These are phyloP conservation scores for Omphaloscelis lunosa DNA, from an alignment of 2,888 invertebrate species.

Conservation along the genomic window DNA sequence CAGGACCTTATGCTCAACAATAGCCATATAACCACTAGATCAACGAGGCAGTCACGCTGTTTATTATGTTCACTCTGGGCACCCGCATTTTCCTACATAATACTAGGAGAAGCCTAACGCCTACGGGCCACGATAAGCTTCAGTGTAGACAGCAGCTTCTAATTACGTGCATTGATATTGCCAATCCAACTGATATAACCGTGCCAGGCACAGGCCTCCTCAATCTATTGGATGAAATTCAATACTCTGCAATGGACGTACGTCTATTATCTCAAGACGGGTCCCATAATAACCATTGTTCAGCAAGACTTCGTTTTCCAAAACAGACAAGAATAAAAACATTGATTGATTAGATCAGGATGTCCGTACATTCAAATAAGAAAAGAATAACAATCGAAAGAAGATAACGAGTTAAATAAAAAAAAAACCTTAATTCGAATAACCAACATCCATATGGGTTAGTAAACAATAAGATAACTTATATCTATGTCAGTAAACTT, in stretches of 20 bases:
- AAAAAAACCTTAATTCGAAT: too few species aligned
- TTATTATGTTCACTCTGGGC: neutral
- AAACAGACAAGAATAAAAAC: neutral
- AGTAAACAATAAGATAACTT: too few species aligned
- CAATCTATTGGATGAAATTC: conserved; percentile 15
- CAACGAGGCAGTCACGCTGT: too few species aligned
- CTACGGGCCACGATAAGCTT: conserved; percentile 18
- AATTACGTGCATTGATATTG: conserved; percentile 37
- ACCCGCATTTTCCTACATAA: neutral
- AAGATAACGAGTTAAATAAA: neutral
- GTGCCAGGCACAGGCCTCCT: neutral
- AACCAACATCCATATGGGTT: too few species aligned
- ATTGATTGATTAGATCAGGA: neutral
- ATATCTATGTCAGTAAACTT: too few species aligned
- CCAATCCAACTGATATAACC: conserved; percentile 3
- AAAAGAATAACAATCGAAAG: too few species aligned
- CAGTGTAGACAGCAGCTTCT: neutral
- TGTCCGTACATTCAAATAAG: neutral
- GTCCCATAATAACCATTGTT: conserved; percentile 7
- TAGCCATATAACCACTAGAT: too few species aligned
- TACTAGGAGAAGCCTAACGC: neutral
- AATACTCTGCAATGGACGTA: neutral
- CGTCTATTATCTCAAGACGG: neutral
- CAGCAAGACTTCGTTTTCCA: neutral
- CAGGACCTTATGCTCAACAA: too few species aligned